Percentiles rank a stretch among this genome's conserved stretches.
Conservation (phyloP, 2,797 vertebrate genomes). For the Craterocephalus amniculus region DNA sequence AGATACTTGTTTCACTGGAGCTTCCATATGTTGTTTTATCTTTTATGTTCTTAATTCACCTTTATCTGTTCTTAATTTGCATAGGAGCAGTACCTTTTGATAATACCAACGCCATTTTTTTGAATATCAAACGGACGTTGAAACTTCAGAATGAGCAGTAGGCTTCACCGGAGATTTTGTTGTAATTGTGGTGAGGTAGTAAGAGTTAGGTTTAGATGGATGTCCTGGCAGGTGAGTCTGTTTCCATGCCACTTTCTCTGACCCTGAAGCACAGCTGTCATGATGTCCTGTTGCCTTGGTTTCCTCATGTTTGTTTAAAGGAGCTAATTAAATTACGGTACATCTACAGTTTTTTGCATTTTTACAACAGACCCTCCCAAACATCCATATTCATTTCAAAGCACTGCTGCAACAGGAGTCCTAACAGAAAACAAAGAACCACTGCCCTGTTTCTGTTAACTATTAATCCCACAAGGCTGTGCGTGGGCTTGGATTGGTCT, state of each 20-base stretch:
- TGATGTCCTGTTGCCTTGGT: constrained; percentile 75
- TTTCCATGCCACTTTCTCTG: constrained; percentile 50
- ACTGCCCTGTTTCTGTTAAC: constrained; percentile 77
- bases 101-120: constrained; percentile 30
- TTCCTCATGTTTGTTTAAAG: constrained; percentile 76
- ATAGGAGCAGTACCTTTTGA: constrained; percentile 53
- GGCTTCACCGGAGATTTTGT: background rate
- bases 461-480: constrained; percentile 77
- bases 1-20: constrained; percentile 24
- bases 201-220: constrained; percentile 11
- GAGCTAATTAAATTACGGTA: constrained; percentile 47
- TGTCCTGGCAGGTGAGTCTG: constrained; percentile 22
- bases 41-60: background rate
- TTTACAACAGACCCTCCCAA: constrained; percentile 57
- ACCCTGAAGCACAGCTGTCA: constrained; percentile 66
- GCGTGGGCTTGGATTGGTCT: constrained; percentile 44
- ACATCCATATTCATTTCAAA: constrained; percentile 26
- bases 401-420: constrained; percentile 64
- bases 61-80: constrained; percentile 56
- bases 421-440: constrained; percentile 64
- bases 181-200: constrained; percentile 11
- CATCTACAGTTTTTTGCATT: constrained; percentile 66
- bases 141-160: background rate
- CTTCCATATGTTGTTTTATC: constrained; percentile 37
- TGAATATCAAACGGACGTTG: constrained; percentile 37